These are phyloP conservation scores for Leptatherina wallacei DNA, from an alignment of 2,797 vertebrate genomes.

Conservation along the genomic window DNA sequence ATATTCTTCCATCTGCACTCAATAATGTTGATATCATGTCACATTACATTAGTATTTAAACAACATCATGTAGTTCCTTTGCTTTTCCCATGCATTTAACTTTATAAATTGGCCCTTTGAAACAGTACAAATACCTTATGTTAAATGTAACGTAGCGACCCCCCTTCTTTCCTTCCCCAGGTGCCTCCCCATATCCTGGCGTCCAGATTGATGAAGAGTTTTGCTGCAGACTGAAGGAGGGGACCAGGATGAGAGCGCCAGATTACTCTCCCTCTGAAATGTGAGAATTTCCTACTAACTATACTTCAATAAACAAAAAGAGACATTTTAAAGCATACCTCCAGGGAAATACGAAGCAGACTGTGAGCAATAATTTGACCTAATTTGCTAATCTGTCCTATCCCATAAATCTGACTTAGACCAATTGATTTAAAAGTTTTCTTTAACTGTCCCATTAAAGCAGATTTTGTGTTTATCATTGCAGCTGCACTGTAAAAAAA, in stretches of 20 bases:
- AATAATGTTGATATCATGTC: constrained; percentile 1
- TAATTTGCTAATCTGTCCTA: neutral
- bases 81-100: neutral
- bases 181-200: constrained; percentile 93
- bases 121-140: constrained; percentile 6
- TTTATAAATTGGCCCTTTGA: neutral
- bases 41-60: neutral
- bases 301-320: neutral
- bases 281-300: constrained; percentile 77
- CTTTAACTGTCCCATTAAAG: neutral
- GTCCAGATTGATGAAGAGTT: constrained; percentile 96
- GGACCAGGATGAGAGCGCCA: constrained; percentile 92
- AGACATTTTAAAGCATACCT: neutral
- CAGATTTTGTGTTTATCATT: neutral
- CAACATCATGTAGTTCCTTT: neutral
- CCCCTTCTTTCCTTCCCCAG: constrained; percentile 65
- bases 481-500: neutral
- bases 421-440: neutral
- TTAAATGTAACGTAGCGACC: constrained; percentile 5
- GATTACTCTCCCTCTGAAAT: constrained; percentile 94
- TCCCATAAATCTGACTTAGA: neutral
- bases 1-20: neutral
- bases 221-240: constrained; percentile 93
- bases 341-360: neutral
- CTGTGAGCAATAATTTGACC: neutral